A percentile compares a stretch with the other conserved stretches of the same genome.
These are phyloP conservation scores for Hucho hucho DNA, from an alignment of 2,113 vertebrate genomes.

Conservation along the genomic window DNA sequence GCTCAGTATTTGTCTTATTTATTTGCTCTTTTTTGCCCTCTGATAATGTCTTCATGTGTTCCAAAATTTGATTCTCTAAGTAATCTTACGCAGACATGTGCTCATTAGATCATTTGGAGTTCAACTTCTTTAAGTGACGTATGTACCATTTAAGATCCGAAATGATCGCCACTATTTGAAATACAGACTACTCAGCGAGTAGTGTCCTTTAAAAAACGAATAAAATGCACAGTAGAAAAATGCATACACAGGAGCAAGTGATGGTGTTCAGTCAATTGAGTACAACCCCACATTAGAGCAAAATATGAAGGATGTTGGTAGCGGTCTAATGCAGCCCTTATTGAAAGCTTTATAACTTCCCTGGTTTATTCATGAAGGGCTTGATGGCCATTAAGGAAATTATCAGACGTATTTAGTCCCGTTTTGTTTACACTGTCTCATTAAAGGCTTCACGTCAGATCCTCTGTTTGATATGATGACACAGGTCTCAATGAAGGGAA, in stretches of 20 bases:
- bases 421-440: constrained; percentile 32
- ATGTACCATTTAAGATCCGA: too few relatives aligned
- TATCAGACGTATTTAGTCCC: constrained; percentile 50
- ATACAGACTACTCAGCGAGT: too few relatives aligned
- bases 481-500: neutral
- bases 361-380: constrained; percentile 30
- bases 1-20: too few relatives aligned
- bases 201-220: neutral
- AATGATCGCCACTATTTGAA: too few relatives aligned
- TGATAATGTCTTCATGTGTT: too few relatives aligned
- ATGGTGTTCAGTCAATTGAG: constrained; percentile 6
- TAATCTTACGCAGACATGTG: too few relatives aligned
- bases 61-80: too few relatives aligned
- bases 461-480: neutral
- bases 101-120: too few relatives aligned
- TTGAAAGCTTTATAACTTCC: constrained; percentile 15
- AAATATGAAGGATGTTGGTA: constrained; percentile 2
- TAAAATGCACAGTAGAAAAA: neutral
- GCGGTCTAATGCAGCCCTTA: constrained; percentile 25
- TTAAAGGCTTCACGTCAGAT: constrained; percentile 49
- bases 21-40: too few relatives aligned
- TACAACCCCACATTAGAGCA: neutral
- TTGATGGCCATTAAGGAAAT: constrained; percentile 42
- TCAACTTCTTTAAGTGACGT: too few relatives aligned
- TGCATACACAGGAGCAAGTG: neutral